phyloP scores from a whole-genome alignment of 1,140 invertebrate genomes.

The Temnothorax nylanderi region DNA sequence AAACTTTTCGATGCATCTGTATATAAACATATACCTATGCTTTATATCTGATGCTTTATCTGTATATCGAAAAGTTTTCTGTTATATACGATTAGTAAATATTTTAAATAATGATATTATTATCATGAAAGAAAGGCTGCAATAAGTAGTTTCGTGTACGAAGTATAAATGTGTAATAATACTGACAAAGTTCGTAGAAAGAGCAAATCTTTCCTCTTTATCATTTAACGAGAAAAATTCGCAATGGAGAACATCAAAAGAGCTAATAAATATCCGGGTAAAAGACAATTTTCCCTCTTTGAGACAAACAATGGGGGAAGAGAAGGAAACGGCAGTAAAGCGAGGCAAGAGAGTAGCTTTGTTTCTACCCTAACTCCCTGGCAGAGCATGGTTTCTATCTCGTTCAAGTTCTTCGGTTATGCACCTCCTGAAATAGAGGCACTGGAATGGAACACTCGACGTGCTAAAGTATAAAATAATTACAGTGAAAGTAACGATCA shows the following conservation, averaged over 20 bases:
- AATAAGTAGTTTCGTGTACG: not conserved
- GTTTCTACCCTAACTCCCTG: slow-evolving; percentile 15
- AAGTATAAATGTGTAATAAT: not conserved
- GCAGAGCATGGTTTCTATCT: slow-evolving; percentile 35
- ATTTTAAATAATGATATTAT: not conserved
- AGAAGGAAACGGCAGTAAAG: slow-evolving; percentile 27
- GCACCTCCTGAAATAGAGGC: slow-evolving; percentile 28
- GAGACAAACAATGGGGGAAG: slow-evolving; percentile 44
- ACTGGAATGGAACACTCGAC: slow-evolving; percentile 44
- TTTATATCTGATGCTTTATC: too few relatives aligned
- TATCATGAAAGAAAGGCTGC: not conserved
- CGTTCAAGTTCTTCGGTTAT: slow-evolving; percentile 43
- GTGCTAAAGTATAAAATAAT: slow-evolving; percentile 57
- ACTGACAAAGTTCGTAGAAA: not conserved
- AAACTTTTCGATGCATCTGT: too few relatives aligned
- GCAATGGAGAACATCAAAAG: slow-evolving; percentile 52
- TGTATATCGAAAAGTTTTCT: not conserved
- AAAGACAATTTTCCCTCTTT: slow-evolving; percentile 64
- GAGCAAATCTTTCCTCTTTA: slow-evolving; percentile 14
- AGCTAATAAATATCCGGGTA: slow-evolving; percentile 63
- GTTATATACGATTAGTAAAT: not conserved
- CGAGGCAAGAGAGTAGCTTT: slow-evolving; percentile 38
- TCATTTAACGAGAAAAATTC: slow-evolving; percentile 58
- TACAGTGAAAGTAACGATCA: slow-evolving; percentile 56
- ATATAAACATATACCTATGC: too few relatives aligned